These are phyloP conservation scores for Coregonus suidteri DNA, from an alignment of 2,797 vertebrate species.

Conservation along the genomic window DNA sequence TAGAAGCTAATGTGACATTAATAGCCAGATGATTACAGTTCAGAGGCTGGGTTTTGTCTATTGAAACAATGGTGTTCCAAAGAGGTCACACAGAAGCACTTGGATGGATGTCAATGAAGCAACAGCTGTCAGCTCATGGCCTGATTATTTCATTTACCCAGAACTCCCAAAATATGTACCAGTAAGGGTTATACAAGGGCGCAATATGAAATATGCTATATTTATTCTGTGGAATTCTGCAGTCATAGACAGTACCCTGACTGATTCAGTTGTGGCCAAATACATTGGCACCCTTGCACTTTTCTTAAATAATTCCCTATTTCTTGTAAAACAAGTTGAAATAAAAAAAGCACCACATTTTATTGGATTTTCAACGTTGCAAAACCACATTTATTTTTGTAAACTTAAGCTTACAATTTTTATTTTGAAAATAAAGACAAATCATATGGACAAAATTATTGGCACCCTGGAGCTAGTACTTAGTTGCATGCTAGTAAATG, in stretches of 20 bases:
- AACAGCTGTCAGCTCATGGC: constrained; percentile 32
- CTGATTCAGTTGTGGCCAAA: too few species aligned
- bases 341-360: too few species aligned
- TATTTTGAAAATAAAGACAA: too few species aligned
- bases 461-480: too few species aligned
- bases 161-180: constrained; percentile 26
- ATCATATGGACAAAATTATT: too few species aligned
- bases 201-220: neutral
- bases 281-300: too few species aligned
- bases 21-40: constrained; percentile 26
- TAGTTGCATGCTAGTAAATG: too few species aligned
- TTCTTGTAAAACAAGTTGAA: too few species aligned
- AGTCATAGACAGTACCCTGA: neutral
- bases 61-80: constrained; percentile 29
- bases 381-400: too few species aligned
- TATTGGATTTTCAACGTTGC: too few species aligned
- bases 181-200: constrained; percentile 10
- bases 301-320: too few species aligned
- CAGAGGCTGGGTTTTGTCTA: constrained; percentile 26
- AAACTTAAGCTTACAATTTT: too few species aligned
- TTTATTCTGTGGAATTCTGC: neutral
- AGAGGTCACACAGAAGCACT: constrained; percentile 33
- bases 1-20: constrained; percentile 25
- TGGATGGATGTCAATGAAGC: constrained; percentile 31
- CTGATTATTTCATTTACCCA: constrained; percentile 31